Conservation (phyloP, 1,140 invertebrate species). For the Bombyx mandarina region DNA sequence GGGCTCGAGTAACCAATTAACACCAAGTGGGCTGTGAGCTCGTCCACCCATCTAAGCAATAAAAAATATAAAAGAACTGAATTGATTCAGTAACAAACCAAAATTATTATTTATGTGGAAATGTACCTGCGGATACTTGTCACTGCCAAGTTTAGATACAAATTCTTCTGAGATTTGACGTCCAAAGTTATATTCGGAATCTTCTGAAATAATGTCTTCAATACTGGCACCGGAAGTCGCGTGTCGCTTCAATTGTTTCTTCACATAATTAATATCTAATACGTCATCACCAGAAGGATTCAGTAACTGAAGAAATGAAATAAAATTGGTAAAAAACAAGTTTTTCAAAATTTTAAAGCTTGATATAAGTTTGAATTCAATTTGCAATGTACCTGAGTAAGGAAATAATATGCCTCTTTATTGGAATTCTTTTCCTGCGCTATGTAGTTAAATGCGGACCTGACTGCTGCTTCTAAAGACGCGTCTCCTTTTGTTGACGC, state of each 20-base stretch:
- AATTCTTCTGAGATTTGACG: constrained; percentile 88
- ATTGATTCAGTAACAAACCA: too few species aligned
- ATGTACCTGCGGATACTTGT: constrained; percentile 78
- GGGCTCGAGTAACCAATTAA: too few species aligned
- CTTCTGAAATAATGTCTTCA: constrained; percentile 87
- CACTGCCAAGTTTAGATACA: constrained; percentile 85
- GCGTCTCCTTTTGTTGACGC: constrained; percentile 76
- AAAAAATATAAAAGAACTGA: too few species aligned
- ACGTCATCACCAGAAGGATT: constrained; percentile 34
- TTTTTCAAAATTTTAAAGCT: too few species aligned
- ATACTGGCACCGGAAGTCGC: constrained; percentile 74
- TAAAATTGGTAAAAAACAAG: neutral
- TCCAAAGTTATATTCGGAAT: constrained; percentile 94
- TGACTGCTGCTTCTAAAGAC: constrained; percentile 81
- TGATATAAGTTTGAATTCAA: too few species aligned
- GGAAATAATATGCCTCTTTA: constrained; percentile 83
- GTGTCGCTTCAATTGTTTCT: constrained; percentile 79
- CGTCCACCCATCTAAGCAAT: too few species aligned
- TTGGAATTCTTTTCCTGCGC: constrained; percentile 80
- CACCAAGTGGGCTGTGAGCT: too few species aligned
- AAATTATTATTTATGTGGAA: neutral
- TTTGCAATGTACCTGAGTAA: constrained; percentile 77
- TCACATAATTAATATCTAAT: constrained; percentile 71
- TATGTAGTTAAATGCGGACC: constrained; percentile 95
- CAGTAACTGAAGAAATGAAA: constrained; percentile 35